Percentiles rank a stretch among this genome's conserved stretches.
Evolutionary conservation across 2,797 vertebrate genomes (phyloP).

Genomic region (Prunella strophiata): DNA sequence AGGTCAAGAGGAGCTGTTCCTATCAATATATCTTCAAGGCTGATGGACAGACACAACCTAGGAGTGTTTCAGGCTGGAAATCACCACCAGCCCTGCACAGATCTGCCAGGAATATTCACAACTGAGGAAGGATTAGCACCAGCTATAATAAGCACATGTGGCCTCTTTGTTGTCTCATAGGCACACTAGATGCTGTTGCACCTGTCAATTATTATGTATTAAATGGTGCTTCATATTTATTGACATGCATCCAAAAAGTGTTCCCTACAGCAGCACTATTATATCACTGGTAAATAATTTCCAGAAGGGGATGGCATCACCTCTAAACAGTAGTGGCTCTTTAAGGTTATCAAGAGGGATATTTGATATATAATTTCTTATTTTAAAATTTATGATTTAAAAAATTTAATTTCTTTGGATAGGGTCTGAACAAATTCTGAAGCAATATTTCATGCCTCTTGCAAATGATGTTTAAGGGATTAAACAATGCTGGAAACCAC

Average conservation of each 20-base stretch:
- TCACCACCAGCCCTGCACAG: not conserved
- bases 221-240: not conserved
- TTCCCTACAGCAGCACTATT: not conserved
- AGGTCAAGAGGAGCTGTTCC: not conserved
- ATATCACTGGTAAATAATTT: not conserved
- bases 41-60: not conserved
- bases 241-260: accelerated
- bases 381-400: not conserved
- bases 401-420: not conserved
- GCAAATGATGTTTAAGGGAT: not conserved
- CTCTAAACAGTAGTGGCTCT: not conserved
- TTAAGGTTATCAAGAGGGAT: not conserved
- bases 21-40: not conserved
- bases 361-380: not conserved
- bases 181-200: not conserved
- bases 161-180: not conserved
- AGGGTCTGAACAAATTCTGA: not conserved
- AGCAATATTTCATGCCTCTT: not conserved
- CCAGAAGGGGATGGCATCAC: not conserved
- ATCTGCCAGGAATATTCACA: not conserved
- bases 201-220: not conserved
- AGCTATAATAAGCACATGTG: not conserved
- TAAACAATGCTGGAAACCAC: not conserved
- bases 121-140: not conserved
- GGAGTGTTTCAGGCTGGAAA: not conserved